Base-by-base conservation (phyloP, 2,113 vertebrate genomes). In the Riparia riparia region DNA sequence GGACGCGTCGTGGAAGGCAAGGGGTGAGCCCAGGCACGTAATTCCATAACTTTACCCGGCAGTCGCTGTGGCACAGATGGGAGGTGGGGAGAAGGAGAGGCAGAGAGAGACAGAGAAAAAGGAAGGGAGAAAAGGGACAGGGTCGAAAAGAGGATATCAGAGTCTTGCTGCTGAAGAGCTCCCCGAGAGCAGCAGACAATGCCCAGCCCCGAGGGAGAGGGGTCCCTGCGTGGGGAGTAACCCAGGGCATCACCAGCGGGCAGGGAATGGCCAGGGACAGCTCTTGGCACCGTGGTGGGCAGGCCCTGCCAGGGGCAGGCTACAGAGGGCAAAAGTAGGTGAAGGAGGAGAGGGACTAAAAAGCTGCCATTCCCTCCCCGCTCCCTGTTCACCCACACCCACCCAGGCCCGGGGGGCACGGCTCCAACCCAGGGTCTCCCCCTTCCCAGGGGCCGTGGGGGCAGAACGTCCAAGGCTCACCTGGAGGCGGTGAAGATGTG, bases 41-140 rank as follows among this genome's bases (percentile, higher is more conserved):
- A 98, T 95, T 99, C 99, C 99, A 99, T 98, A 99, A 97, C 99
- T 99, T 99, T 98, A 99, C 99, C 97, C 99, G 98, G 98, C 99
- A 99, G 98, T 99, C 99, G 95, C 99, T 99, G 98, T 74, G 94
- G 96, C 88, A 95, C 87, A 96, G 91, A 95, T 97, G 93, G 87
- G 82, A 82, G 74, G 79, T 58, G 74, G 72, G 89, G 71, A 82
- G 49, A 81, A 93, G 88, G 81, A 89, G 78, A 82, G 81, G 61
- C 65, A 90, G 91, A 97, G 91, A 89, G 83, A 93, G 51, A 86
- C 73, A 95, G 94, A 96, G 90, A 97, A 91, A 90, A 92, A 73
- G 95, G 94, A 51, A 95, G 83, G 92, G 93, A 97, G 96, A 96
- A 96, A 94, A 82, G 91, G 86, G 90, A 96, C 84, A 95, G 79